Conservation (phyloP, 2,888 invertebrate genomes). For the Crossocerus cetratus region DNA sequence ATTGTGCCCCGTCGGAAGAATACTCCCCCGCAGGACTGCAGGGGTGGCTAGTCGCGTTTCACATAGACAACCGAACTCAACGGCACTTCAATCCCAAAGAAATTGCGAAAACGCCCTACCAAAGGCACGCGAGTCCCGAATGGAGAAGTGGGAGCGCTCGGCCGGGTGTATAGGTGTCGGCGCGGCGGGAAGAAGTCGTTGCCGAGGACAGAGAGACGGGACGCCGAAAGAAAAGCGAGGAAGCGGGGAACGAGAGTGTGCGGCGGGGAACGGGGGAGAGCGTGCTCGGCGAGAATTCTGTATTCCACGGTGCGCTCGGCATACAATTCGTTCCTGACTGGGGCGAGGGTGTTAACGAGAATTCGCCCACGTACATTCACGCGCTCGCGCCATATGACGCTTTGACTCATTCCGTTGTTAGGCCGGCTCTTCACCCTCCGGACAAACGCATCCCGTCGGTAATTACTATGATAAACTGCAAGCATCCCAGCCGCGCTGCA, state of each 20-base stretch:
- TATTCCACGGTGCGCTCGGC: conserved; percentile 53
- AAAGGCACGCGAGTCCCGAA: conserved; percentile 15
- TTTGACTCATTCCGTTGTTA: conserved; percentile 61
- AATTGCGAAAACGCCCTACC: conserved; percentile 51
- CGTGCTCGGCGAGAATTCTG: conserved; percentile 43
- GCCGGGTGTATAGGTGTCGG: not conserved
- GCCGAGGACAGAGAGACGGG: not conserved
- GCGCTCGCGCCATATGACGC: conserved; percentile 65
- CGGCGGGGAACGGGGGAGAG: conserved; percentile 21
- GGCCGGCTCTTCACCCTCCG: conserved; percentile 53
- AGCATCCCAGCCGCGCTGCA: conserved; percentile 36
- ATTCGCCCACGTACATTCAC: conserved; percentile 55
- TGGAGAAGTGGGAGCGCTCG: no score
- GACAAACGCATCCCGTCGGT: conserved; percentile 61
- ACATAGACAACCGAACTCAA: conserved; percentile 55
- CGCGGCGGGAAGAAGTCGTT: not conserved
- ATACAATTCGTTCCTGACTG: conserved; percentile 58
- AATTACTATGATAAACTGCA: conserved; percentile 70
- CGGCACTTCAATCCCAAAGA: conserved; percentile 59
- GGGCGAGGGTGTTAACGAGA: conserved; percentile 66
- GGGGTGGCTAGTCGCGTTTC: conserved; percentile 44
- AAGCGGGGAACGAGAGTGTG: conserved; percentile 1
- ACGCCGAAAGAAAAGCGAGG: conserved; percentile 23
- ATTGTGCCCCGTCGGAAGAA: conserved; percentile 37
- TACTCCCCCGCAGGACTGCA: conserved; percentile 26